phyloP scores from a whole-genome alignment of 2,888 invertebrate genomes.

The Eristalis tenax region DNA sequence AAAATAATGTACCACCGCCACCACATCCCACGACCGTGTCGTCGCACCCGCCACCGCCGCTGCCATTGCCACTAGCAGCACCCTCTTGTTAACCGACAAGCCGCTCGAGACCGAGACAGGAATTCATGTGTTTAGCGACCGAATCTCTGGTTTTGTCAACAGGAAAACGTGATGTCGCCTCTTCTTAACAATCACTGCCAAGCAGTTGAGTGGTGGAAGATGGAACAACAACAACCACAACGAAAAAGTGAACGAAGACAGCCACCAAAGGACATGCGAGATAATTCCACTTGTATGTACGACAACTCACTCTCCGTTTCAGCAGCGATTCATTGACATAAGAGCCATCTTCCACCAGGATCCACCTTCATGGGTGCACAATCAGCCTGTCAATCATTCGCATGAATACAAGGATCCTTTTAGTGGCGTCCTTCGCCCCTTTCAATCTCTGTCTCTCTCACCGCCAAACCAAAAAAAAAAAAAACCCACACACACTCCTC shows the following conservation, averaged over 20 bases:
- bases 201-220: slow-evolving; percentile 15
- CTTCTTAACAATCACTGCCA: slow-evolving; percentile 45
- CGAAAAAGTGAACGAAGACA: not conserved
- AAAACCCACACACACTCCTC: not conserved
- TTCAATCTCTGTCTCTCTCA: not conserved
- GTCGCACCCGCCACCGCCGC: not conserved
- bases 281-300: slow-evolving; percentile 55
- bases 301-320: slow-evolving; percentile 14
- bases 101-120: not conserved
- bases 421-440: slow-evolving; percentile 22
- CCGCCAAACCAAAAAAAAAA: not conserved
- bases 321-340: slow-evolving; percentile 62
- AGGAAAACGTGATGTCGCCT: slow-evolving; percentile 57
- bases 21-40: not conserved
- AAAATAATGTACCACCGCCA: slow-evolving; percentile 48
- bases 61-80: not conserved
- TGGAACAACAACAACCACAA: not conserved
- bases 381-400: slow-evolving; percentile 69
- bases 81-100: not conserved
- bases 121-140: slow-evolving; percentile 27
- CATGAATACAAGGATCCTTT: slow-evolving; percentile 65
- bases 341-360: slow-evolving; percentile 58
- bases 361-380: slow-evolving; percentile 59
- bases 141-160: slow-evolving; percentile 66
- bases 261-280: slow-evolving; percentile 19